A percentile compares a stretch with the other conserved stretches of the same genome.
Conservation (phyloP, 2,797 vertebrate species). For the Oryzias sinensis region DNA sequence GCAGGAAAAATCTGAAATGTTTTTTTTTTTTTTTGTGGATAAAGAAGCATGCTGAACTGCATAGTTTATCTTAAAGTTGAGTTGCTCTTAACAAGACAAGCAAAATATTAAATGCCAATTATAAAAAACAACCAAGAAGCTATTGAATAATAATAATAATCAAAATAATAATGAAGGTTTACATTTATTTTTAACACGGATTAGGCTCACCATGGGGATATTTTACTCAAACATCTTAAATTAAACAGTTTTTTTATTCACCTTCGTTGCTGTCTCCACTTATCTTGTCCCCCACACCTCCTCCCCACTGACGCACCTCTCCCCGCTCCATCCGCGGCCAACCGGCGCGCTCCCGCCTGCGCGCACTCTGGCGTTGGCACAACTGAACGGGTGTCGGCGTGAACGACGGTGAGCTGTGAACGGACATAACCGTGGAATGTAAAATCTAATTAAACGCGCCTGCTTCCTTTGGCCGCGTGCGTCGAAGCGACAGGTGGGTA, state of each 20-base stretch:
- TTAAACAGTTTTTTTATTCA: slow-evolving; percentile 12
- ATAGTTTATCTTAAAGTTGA: too few relatives aligned
- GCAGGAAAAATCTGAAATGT: too few relatives aligned
- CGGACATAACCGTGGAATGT: slow-evolving; percentile 58
- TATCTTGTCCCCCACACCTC: slow-evolving; percentile 62
- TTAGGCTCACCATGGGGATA: too few relatives aligned
- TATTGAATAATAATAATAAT: too few relatives aligned
- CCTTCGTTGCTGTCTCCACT: slow-evolving; percentile 34
- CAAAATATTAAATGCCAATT: too few relatives aligned
- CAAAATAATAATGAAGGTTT: too few relatives aligned
- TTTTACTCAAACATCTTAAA: background rate
- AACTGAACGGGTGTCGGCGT: slow-evolving; percentile 56
- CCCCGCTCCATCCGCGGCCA: slow-evolving; percentile 42
- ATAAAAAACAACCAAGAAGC: too few relatives aligned
- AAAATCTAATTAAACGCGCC: slow-evolving; percentile 27
- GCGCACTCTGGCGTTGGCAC: slow-evolving; percentile 41
- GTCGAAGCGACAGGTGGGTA: slow-evolving; percentile 46
- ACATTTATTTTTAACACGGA: too few relatives aligned
- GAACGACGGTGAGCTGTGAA: slow-evolving; percentile 55
- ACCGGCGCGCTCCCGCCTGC: slow-evolving; percentile 55
- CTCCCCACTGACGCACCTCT: slow-evolving; percentile 66
- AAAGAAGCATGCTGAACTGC: too few relatives aligned
- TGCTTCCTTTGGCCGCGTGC: slow-evolving; percentile 26
- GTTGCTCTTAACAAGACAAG: too few relatives aligned
- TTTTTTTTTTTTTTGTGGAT: too few relatives aligned